A percentile compares a stretch with the other conserved stretches of the same genome.
Evolutionary conservation across 2,797 vertebrate genomes (phyloP).

Genomic region (Rhinatrema bivittatum): DNA sequence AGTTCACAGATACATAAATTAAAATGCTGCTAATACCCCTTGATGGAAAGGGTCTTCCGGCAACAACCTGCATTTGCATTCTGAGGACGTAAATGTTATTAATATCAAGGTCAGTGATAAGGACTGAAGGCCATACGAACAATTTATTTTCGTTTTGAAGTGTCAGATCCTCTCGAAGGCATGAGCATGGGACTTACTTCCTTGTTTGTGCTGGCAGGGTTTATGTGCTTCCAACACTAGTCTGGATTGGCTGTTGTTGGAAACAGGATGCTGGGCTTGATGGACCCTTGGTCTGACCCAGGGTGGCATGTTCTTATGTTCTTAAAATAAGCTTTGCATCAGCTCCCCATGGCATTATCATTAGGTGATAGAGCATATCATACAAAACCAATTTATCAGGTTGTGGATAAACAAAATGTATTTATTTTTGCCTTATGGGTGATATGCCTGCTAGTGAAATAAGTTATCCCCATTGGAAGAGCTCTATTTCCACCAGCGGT

Average conservation of each 20-base stretch:
- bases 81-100: conserved; percentile 26
- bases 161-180: conserved; percentile 22
- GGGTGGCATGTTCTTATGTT: too few relatives aligned
- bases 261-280: too few relatives aligned
- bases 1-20: conserved; percentile 32
- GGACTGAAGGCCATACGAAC: conserved; percentile 20
- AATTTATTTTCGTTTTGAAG: conserved; percentile 38
- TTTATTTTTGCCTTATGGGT: conserved; percentile 5
- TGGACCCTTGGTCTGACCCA: too few relatives aligned
- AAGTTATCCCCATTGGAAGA: conserved; percentile 9
- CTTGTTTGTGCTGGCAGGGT: too few relatives aligned
- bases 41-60: conserved; percentile 12
- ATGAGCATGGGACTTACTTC: conserved; percentile 23
- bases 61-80: conserved; percentile 31
- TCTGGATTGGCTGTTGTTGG: too few relatives aligned
- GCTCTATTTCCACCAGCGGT: background rate
- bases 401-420: conserved; percentile 17
- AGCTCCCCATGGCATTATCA: conserved; percentile 19
- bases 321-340: conserved; percentile 29
- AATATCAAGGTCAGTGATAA: conserved; percentile 30
- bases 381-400: conserved; percentile 24
- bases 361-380: conserved; percentile 6
- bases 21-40: conserved; percentile 38
- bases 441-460: conserved; percentile 18
- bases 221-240: too few relatives aligned